Percentiles rank a stretch among this genome's conserved stretches.
Evolutionary conservation across 2,113 vertebrate genomes (phyloP).

Genomic region (Rhea americana): DNA sequence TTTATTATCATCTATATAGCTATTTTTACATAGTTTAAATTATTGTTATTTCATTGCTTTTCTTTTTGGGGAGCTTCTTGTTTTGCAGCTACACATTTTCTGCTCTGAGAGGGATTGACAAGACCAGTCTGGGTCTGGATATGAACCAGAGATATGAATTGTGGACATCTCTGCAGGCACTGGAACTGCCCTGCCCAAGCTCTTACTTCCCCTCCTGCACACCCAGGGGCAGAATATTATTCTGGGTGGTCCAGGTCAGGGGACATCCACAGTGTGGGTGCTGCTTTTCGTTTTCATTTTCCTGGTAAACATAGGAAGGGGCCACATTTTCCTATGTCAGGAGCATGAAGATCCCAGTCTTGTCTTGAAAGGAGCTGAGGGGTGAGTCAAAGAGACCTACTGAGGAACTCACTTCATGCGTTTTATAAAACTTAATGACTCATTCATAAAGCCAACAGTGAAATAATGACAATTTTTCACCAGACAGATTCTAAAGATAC

Average conservation of each 20-base stretch:
- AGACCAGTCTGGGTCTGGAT: background rate
- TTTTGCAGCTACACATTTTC: background rate
- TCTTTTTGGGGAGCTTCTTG: background rate
- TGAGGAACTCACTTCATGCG: background rate
- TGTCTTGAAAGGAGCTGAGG: background rate
- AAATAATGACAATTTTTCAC: conserved; percentile 6
- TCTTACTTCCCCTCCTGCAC: background rate
- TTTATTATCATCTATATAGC: background rate
- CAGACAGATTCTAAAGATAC: conserved; percentile 45
- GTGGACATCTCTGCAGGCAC: background rate
- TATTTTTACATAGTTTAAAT: background rate
- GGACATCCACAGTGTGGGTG: background rate
- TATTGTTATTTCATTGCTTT: background rate
- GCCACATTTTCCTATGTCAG: background rate
- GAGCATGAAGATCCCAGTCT: background rate
- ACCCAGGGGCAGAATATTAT: background rate
- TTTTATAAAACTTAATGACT: conserved; percentile 37
- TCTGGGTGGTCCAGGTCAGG: background rate
- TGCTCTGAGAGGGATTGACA: background rate
- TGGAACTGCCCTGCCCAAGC: background rate
- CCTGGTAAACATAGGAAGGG: background rate
- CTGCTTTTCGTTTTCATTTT: background rate
- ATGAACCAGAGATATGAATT: background rate
- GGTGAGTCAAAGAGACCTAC: background rate
- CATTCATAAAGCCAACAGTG: conserved; percentile 14